Evolutionary conservation across 2,797 vertebrate species (phyloP).

Genomic region (Sebastes steindachneri): DNA sequence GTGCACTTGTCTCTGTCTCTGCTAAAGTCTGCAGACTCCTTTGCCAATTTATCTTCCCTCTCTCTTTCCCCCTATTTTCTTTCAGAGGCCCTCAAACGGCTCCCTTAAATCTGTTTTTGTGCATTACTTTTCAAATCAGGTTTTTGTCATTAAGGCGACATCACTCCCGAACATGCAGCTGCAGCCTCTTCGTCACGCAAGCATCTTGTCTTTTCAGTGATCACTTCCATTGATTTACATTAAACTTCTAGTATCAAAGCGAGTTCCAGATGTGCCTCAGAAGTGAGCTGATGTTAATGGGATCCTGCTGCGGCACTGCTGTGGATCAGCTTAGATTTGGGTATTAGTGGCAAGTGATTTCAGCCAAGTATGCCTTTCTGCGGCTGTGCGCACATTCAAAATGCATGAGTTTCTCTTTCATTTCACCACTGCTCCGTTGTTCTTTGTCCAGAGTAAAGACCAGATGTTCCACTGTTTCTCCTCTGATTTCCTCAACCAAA

Average conservation of each 20-base stretch:
- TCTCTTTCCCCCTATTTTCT: conserved; percentile 47
- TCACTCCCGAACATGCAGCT: conserved; percentile 41
- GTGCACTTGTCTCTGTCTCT: conserved; percentile 78
- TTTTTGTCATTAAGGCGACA: conserved; percentile 49
- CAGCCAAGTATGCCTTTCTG: conserved; percentile 79
- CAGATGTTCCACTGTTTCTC: conserved; percentile 84
- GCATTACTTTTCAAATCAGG: conserved; percentile 4
- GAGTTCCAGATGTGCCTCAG: conserved; percentile 71
- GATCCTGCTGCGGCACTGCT: conserved; percentile 70
- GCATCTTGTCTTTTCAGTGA: conserved; percentile 43
- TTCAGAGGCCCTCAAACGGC: conserved; percentile 30
- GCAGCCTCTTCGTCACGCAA: conserved; percentile 40
- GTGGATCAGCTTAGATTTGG: conserved; percentile 73
- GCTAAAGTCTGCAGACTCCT: conserved; percentile 71
- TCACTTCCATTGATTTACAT: conserved; percentile 71
- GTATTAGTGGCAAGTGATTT: conserved; percentile 80
- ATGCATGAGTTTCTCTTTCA: conserved; percentile 78
- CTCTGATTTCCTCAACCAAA: conserved; percentile 74
- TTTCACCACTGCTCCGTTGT: conserved; percentile 71
- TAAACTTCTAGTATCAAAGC: conserved; percentile 65
- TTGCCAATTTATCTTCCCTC: conserved; percentile 74
- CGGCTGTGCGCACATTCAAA: conserved; percentile 76
- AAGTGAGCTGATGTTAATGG: conserved; percentile 71
- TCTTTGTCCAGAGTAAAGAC: conserved; percentile 78
- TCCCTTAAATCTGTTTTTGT: conserved; percentile 46